A percentile compares a stretch with the other conserved stretches of the same genome.
phyloP scores from a whole-genome alignment of 2,888 invertebrate species.

The Tinea pellionella region DNA sequence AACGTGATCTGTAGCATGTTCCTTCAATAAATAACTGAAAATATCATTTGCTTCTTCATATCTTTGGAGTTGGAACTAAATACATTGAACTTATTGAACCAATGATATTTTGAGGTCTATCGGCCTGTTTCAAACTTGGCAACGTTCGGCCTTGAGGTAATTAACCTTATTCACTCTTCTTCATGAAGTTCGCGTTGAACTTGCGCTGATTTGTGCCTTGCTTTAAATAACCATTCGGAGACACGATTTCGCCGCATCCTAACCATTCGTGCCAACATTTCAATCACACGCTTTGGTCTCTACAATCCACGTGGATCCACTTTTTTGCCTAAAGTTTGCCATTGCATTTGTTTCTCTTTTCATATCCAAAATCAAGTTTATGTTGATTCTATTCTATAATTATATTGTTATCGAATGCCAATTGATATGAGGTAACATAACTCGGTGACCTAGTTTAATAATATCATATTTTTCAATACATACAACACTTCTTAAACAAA shows the following conservation, averaged over 20 bases:
- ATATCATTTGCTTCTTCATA: background rate
- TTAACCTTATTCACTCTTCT: slow-evolving; percentile 54
- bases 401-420: background rate
- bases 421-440: slow-evolving; percentile 15
- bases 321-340: background rate
- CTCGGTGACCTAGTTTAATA: background rate
- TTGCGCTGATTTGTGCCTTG: slow-evolving; percentile 51
- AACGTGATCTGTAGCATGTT: background rate
- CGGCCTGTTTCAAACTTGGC: background rate
- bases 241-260: slow-evolving; percentile 28
- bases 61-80: background rate
- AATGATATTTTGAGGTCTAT: background rate
- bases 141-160: slow-evolving; percentile 48
- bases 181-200: slow-evolving; percentile 48
- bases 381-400: background rate
- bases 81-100: background rate
- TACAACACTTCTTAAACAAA: too few relatives aligned
- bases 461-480: slow-evolving; percentile 1
- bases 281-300: slow-evolving; percentile 35
- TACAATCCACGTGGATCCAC: slow-evolving; percentile 33
- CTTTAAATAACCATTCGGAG: slow-evolving; percentile 52
- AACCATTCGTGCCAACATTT: slow-evolving; percentile 47
- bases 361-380: background rate
- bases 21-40: background rate
- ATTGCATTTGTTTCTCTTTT: background rate